phyloP scores from a whole-genome alignment of 2,888 invertebrate genomes.

The Rotaria sp. region DNA sequence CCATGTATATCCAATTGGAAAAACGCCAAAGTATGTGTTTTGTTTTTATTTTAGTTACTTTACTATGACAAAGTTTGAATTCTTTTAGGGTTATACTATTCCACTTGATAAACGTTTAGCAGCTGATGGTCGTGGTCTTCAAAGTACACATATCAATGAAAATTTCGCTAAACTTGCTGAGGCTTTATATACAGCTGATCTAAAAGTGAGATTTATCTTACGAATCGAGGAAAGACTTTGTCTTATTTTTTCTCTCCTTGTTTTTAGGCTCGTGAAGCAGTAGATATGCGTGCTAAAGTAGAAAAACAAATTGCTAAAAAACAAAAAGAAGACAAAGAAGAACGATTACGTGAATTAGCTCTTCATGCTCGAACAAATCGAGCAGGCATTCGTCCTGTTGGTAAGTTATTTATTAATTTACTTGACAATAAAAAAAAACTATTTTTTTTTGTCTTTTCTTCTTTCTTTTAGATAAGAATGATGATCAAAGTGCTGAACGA shows the following conservation, averaged over 20 bases:
- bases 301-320: constrained; percentile 92
- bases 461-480: constrained; percentile 56
- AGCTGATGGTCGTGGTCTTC: constrained; percentile 91
- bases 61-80: constrained; percentile 37
- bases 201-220: constrained; percentile 61
- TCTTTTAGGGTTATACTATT: constrained; percentile 75
- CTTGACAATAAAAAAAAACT: constrained; percentile 38
- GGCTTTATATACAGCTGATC: constrained; percentile 90
- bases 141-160: constrained; percentile 87
- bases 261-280: constrained; percentile 76
- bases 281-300: constrained; percentile 86
- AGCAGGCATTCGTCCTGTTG: constrained; percentile 66
- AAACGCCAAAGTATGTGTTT: constrained; percentile 73
- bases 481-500: constrained; percentile 64
- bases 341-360: constrained; percentile 80
- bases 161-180: constrained; percentile 97
- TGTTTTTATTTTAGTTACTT: constrained; percentile 20
- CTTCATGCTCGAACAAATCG: constrained; percentile 80
- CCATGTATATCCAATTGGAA: constrained; percentile 99
- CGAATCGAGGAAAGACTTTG: neutral
- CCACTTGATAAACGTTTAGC: constrained; percentile 93
- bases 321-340: constrained; percentile 95
- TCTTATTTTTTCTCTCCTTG: neutral
- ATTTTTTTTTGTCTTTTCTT: neutral
- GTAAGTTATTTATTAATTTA: constrained; percentile 44